A percentile compares a stretch with the other conserved stretches of the same genome.
Evolutionary conservation across 2,113 vertebrate species (phyloP).

Genomic region (Camelus dromedarius): DNA sequence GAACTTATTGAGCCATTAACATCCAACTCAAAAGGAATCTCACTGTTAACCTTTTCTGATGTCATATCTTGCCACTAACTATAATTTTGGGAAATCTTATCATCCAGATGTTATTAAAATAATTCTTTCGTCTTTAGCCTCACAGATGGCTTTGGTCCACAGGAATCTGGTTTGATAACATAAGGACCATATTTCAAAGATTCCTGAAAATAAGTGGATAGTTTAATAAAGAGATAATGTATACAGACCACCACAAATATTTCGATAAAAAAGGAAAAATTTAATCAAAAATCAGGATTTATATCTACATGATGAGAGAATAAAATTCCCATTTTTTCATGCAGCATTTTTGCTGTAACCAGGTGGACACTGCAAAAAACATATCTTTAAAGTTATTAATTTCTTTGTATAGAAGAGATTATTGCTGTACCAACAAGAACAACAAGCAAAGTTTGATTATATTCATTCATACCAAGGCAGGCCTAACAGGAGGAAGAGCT

Average conservation of each 20-base stretch:
- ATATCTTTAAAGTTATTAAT: constrained; percentile 22
- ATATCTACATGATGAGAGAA: background rate
- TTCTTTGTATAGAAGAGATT: background rate
- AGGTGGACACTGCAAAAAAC: background rate
- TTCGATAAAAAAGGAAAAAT: constrained; percentile 33
- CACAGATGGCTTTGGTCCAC: background rate
- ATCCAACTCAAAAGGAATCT: background rate
- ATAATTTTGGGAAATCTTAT: background rate
- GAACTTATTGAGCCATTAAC: background rate
- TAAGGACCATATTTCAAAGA: constrained; percentile 29
- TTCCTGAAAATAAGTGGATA: background rate
- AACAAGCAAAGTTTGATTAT: background rate
- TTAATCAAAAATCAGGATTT: constrained; percentile 40
- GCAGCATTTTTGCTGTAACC: background rate
- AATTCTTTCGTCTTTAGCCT: constrained; percentile 50
- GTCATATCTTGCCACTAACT: background rate
- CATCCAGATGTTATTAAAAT: constrained; percentile 32
- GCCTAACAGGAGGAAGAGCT: background rate
- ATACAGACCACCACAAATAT: background rate
- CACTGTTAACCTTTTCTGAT: background rate
- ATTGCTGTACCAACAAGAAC: background rate
- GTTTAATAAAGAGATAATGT: constrained; percentile 32
- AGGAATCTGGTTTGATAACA: constrained; percentile 21
- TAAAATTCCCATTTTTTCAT: constrained; percentile 21
- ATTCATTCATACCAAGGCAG: constrained; percentile 26